Base-by-base conservation (phyloP, 1,140 invertebrate species). In the Brachionus asplanchnoidis region DNA sequence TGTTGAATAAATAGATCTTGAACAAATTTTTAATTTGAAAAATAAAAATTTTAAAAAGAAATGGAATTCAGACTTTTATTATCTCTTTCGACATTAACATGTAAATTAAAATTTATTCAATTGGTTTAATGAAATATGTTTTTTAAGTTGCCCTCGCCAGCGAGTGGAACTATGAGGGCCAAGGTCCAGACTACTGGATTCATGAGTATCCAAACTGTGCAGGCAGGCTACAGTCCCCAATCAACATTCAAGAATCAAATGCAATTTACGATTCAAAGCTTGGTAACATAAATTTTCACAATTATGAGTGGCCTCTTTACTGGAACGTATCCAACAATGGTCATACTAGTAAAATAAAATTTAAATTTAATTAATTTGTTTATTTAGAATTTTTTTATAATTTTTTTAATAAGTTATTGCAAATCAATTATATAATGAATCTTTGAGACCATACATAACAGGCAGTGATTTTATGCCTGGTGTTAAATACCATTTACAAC, bases 291-390 rank as follows among this genome's bases (percentile, higher is more conserved):
- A 46, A 40, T 40, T 82, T 82, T 44, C 17, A 44, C n/a, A 46
- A 68, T 26, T 82, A 66, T 26, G 65, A 82, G 9, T 23, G 40
- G 42, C 6, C 26, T 42, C 60, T 82, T 14, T 23, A n/a, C 14
- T 82, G 53, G 53, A 82, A 82, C 32, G 26, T 82, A n/a, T 60
- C 53, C n/a, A 60, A 65, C 40, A 68, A 82, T 65, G 79, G 79
- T 26, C 65, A 65, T 60, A 65, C 79, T 4, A 36, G 79, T 82
- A 56, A 20, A 14, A 32, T 26, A 23, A 50, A 32, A 6, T 14
- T 32, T 28, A 40, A 7, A 14, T 40, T 12, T 0, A 40, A 40
- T 20, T 42, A 40, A 17, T 53, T 14, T 11, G 28, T 82, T 20
- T 20, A 23, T 17, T 7, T 36, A 36, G 26, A 3, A 3, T 36